phyloP scores from a whole-genome alignment of 2,113 vertebrate species.

The Mobula birostris region DNA sequence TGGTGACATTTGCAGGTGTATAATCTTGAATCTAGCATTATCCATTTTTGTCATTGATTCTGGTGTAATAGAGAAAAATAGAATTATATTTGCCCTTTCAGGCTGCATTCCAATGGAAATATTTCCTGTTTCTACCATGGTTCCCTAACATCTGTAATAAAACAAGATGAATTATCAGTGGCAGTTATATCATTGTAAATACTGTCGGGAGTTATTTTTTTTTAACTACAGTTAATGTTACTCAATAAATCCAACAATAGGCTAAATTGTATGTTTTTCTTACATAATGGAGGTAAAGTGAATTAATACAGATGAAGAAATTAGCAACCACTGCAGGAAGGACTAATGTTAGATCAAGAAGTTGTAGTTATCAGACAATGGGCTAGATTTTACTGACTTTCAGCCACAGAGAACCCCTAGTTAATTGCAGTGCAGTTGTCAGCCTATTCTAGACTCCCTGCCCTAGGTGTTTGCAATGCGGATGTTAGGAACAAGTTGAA shows the following conservation, averaged over 20 bases:
- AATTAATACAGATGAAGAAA: not conserved
- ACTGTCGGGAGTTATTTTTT: constrained; percentile 19
- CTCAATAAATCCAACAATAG: not conserved
- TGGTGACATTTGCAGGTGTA: constrained; percentile 19
- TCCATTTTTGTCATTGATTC: not conserved
- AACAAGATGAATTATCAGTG: not conserved
- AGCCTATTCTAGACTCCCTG: too few species aligned
- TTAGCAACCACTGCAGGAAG: not conserved
- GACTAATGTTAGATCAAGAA: not conserved
- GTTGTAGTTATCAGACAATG: not conserved
- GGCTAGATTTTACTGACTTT: too few species aligned
- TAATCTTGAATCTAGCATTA: constrained; percentile 20
- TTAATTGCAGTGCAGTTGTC: too few species aligned
- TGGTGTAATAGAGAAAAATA: not conserved
- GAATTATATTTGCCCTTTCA: not conserved
- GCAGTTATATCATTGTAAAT: constrained; percentile 1
- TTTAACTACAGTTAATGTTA: not conserved
- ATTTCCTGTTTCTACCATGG: not conserved
- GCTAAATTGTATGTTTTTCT: not conserved
- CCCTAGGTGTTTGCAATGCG: too few species aligned
- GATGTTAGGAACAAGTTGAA: too few species aligned
- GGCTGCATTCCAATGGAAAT: not conserved
- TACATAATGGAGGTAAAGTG: not conserved
- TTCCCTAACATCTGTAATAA: not conserved
- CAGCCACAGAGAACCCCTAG: too few species aligned